Evolutionary conservation across 2,113 vertebrate species (phyloP), one percentile per base, ranked within the genome.

Genomic region (Tonatia bakeri): DNA sequence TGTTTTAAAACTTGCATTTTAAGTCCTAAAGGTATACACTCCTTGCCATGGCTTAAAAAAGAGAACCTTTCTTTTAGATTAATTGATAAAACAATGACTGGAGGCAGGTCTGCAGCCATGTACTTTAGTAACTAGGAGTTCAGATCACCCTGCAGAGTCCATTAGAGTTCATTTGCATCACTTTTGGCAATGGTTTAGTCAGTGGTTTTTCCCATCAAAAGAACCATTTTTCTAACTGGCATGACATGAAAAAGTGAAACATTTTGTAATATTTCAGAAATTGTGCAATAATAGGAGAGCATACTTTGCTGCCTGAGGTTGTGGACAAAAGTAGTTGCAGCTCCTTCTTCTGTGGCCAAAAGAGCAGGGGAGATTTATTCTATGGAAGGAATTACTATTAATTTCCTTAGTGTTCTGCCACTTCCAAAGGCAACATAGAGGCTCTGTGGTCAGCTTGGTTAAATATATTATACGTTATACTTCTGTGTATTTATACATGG

Each of bases 171-270:
- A 31, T 69, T 90, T 80, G 10, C 20, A 40, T 75, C 56, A 73
- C 36, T 87, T 90, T 69, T 19, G 85, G 47, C 54, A 90, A 31
- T 61, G 64, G 14, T 7, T 73, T 61, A 40, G 17, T 20, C 16
- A 67, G 4, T 87, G 86, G 16, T 83, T 94, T 93, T 93, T 92
- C 38, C 43, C 91, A 90, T 90, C 12, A 77, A 81, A 88, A 95
- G 94, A n/a, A 5, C 1, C 2, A 43, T 67, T 87, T 93, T 81
- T 65, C 72, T 61, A 97, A 15, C n/a, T 94, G 89, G 69, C 85
- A 47, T 61, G 19, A 52, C 73, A 90, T 87, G 47, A 95, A 94
- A 92, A 87, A 52, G 7, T 79, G 12, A 83, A 90, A 56, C 26
- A 24, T 28, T 56, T 67, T 59, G 28, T 81, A 73, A 50, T 45